Evolutionary conservation across 2,888 invertebrate species (phyloP), one percentile per base, ranked within the genome.

Genomic region (Dione vanillae): DNA sequence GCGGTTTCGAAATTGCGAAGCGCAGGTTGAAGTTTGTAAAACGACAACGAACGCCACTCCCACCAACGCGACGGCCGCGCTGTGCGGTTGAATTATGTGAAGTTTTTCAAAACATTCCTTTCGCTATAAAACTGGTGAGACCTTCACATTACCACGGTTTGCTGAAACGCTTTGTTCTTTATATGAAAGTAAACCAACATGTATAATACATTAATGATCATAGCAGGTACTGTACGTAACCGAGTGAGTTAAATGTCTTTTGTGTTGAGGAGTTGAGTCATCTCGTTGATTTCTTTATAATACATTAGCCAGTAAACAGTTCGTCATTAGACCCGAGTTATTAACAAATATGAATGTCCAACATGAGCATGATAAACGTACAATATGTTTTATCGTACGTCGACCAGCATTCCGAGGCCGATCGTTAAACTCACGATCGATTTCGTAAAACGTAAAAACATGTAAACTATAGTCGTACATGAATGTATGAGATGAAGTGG

Each of bases 301-400:
- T 73, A 70, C 70, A 65, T 65, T 49, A 65, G 65, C 66, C 16
- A 70, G 56, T 65, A 73, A 70, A 67, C 67, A 71, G 70, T 70
- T 70, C 64, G 71, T 73, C 73, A 67, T 77, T 74, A 78, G 85
- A 85, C 83, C 86, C 80, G 80, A 78, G 80, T 82, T 83, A 83
- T 83, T 84, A 83, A 83, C 81, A 82, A 85, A 85, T 87, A 86
- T 76, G 78, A 80, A 73, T 59, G 72, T 75, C 68, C 67, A 69
- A 65, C 69, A 74, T 80, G 74, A 72, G 75, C 74, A 80, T 81
- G 85, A 88, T 88, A 87, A 86, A 81, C 83, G 78, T 75, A 69
- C 62, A 40, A 69, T 64, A 76, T 78, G 54, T 67, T 79, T 85
- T 88, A 90, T 90, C 90, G 89, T 84, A 16, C 87, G 77, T 78